Base-by-base conservation (phyloP, 2,888 invertebrate species). In the Drosophila subquinaria region DNA sequence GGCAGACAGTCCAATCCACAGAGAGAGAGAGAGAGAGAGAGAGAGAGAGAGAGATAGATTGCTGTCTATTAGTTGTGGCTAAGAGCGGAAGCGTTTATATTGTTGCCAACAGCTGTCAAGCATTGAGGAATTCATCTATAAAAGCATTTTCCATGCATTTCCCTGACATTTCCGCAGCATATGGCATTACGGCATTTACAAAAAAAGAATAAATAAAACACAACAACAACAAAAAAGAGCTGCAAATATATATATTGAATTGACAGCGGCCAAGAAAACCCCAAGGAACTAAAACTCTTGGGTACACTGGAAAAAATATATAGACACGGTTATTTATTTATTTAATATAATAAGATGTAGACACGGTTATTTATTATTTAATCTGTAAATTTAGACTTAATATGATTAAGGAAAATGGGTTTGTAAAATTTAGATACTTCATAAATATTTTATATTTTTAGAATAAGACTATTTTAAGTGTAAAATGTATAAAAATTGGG, bases 71-170 rank as follows among this genome's bases (percentile, higher is more conserved):
- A 87, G 89, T 89, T 89, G 89, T 57, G 89, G 78, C 65, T 50
- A 62, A 60, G 40, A 83, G 56, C 63, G 68, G 72, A 79, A 68
- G 55, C 69, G 67, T 73, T 79, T 68, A 60, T 69, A 61, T 61
- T 61, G 52, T 61, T 51, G 33, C 42, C 63, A 68, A 73, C 89
- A 88, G 81, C 90, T 84, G 84, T 86, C 90, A 90, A 64, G 66
- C 63, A 77, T 77, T 67, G 74, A 74, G 69, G 83, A 70, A 80
- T 79, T 80, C 83, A 80, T 80, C 73, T 69, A 83, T 81, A 67
- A 69, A 67, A 73, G 74, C 84, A 89, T 86, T 88, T 84, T 90
- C 77, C 81, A 77, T 77, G 87, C 90, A 86, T 84, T 90, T 84
- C 78, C 77, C 72, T 60, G 81, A 90, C 84, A 90, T 88, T 88